A percentile compares a stretch with the other conserved stretches of the same genome.
These are phyloP conservation scores for Aix galericulata DNA, from an alignment of 2,113 vertebrate genomes.

Conservation along the genomic window DNA sequence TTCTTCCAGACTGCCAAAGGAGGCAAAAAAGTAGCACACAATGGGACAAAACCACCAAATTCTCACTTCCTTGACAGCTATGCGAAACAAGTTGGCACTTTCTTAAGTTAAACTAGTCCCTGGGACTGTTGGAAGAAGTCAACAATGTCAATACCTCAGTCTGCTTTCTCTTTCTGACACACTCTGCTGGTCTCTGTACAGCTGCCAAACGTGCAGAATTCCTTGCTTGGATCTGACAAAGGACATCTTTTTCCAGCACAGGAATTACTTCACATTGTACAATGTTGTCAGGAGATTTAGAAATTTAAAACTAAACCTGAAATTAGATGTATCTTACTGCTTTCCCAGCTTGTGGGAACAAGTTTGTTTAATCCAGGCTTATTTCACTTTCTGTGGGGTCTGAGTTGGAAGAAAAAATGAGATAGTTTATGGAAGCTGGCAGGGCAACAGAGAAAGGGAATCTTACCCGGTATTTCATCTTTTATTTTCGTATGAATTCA, in stretches of 20 bases:
- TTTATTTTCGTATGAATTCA: neutral
- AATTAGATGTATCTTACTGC: neutral
- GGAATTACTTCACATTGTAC: neutral
- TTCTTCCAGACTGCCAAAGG: neutral
- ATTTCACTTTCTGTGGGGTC: neutral
- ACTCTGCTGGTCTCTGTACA: neutral
- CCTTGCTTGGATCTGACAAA: neutral
- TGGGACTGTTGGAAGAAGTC: neutral
- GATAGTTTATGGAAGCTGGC: neutral
- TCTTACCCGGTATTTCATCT: neutral
- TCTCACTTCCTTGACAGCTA: neutral
- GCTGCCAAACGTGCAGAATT: neutral
- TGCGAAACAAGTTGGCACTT: neutral
- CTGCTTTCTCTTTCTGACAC: neutral
- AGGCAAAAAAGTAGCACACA: neutral
- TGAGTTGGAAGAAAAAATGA: neutral
- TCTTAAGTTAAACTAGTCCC: neutral
- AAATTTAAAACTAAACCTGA: slow-evolving; percentile 3
- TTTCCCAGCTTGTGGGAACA: neutral
- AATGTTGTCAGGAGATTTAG: neutral
- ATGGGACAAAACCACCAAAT: neutral
- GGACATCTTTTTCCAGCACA: neutral
- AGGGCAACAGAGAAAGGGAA: neutral
- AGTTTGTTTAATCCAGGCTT: neutral
- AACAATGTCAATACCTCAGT: neutral